phyloP scores from a whole-genome alignment of 2,888 invertebrate species.

The Orgyia antiqua region DNA sequence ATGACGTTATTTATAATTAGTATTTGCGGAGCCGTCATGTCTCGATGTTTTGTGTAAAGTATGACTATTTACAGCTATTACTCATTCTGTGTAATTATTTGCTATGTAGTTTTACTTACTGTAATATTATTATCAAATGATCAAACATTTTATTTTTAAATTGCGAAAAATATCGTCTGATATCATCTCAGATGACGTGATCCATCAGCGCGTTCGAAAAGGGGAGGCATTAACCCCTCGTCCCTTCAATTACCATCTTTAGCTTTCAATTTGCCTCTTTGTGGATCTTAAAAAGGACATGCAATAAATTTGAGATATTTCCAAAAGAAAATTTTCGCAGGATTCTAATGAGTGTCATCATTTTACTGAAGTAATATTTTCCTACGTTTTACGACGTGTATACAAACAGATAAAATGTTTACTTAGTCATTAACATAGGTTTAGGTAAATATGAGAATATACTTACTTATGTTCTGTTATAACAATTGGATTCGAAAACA shows the following conservation, averaged over 20 bases:
- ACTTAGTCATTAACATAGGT: neutral
- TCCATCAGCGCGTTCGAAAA: conserved; percentile 63
- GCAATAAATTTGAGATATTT: conserved; percentile 45
- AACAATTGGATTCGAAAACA: too few species aligned
- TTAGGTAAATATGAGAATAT: too few species aligned
- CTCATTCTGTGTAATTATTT: neutral
- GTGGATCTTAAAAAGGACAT: conserved; percentile 53
- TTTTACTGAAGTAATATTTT: conserved; percentile 1
- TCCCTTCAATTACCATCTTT: conserved; percentile 73
- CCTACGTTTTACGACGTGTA: neutral
- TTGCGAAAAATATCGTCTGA: conserved; percentile 46
- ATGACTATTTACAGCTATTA: neutral
- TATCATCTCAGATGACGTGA: conserved; percentile 58
- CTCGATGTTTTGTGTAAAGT: neutral
- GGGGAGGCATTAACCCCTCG: conserved; percentile 67
- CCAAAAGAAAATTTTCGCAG: conserved; percentile 16
- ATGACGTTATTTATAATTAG: neutral
- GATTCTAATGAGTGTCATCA: conserved; percentile 12
- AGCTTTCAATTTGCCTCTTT: conserved; percentile 74
- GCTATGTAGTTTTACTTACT: neutral
- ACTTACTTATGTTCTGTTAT: too few species aligned
- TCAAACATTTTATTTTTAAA: too few species aligned
- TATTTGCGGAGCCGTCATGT: neutral
- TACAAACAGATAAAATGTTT: conserved; percentile 4
- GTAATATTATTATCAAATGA: too few species aligned